Conservation (phyloP, 2,888 invertebrate species). For the Leptinotarsa tumamoca region DNA sequence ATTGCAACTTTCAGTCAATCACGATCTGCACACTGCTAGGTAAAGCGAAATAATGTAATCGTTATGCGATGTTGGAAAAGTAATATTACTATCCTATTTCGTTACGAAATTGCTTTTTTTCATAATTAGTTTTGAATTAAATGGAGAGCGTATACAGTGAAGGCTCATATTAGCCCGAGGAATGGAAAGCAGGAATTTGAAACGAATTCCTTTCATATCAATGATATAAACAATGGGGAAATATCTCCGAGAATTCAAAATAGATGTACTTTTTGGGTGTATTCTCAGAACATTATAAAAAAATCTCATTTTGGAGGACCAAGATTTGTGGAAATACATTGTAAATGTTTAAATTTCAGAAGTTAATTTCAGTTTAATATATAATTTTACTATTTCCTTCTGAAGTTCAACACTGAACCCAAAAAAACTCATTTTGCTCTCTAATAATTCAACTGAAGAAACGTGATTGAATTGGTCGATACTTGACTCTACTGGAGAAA, state of each 20-base stretch:
- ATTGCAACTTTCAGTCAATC: slow-evolving; percentile 23
- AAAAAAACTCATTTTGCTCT: no score
- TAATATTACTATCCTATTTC: slow-evolving; percentile 30
- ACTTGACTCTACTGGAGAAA: no score
- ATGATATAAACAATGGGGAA: not conserved
- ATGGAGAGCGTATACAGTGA: slow-evolving; percentile 17
- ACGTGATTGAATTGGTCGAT: no score
- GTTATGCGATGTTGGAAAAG: slow-evolving; percentile 31
- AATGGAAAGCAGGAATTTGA: not conserved
- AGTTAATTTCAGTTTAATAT: no score
- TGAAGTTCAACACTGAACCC: no score
- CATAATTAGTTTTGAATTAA: slow-evolving; percentile 22
- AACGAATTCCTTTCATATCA: not conserved
- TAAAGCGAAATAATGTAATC: slow-evolving; percentile 30
- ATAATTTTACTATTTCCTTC: no score
- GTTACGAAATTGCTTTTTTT: slow-evolving; percentile 31
- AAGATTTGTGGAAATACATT: no score
- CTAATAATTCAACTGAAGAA: no score
- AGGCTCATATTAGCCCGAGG: slow-evolving; percentile 10
- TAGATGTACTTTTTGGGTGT: no score
- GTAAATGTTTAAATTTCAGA: no score
- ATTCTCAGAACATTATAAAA: not conserved
- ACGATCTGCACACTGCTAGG: slow-evolving; percentile 23
- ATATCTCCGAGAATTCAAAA: not conserved
- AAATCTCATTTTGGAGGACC: no score